Evolutionary conservation across 2,888 invertebrate species (phyloP), one percentile per base, ranked within the genome.

Genomic region (Coelinius sp.): DNA sequence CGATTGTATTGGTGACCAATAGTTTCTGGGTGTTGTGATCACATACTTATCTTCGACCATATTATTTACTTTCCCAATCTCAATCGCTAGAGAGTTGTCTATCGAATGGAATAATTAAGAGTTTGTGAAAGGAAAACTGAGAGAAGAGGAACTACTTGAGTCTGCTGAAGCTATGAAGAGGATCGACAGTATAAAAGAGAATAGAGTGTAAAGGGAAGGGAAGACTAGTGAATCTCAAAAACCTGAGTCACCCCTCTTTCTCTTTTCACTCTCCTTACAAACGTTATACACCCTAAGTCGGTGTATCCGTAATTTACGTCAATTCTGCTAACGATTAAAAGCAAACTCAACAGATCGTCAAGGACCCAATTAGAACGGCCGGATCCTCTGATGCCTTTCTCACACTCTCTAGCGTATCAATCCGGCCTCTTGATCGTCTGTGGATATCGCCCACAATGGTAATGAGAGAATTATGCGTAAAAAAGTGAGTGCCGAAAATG

Each of bases 291-390:
- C 31, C 31, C 31, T 31, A 59, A 59, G 59, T 59, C 59, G 35
- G 67, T 67, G 44, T 62, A 24, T 38, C 49, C 17, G 62, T 69
- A 69, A 69, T 69, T 69, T 69, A 69, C 69, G 46, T 27, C 69
- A 35, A 69, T 69, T 68, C 62, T 22, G 25, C 69, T 69, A 69
- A 69, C 69, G 69, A 62, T 35, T 69, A 69, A 63, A 62, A 59
- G 63, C 62, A 49, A 69, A 69, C 69, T 69, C 62, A 46, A 31
- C 46, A 62, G 49, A 62, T 62, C 27, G 31, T 75, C 70, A 72
- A 77, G 77, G 72, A 77, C 75, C 75, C 75, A 77, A 77, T 77
- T 76, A 77, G 75, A 73, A 73, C 56, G 53, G 31, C 35, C 20
- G 46, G 17, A 52, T 59, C 35, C 20, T 59, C 59, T 59, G n/a